Evolutionary conservation across 1,140 invertebrate genomes (phyloP).

Genomic region (Luehdorfia chinensis): DNA sequence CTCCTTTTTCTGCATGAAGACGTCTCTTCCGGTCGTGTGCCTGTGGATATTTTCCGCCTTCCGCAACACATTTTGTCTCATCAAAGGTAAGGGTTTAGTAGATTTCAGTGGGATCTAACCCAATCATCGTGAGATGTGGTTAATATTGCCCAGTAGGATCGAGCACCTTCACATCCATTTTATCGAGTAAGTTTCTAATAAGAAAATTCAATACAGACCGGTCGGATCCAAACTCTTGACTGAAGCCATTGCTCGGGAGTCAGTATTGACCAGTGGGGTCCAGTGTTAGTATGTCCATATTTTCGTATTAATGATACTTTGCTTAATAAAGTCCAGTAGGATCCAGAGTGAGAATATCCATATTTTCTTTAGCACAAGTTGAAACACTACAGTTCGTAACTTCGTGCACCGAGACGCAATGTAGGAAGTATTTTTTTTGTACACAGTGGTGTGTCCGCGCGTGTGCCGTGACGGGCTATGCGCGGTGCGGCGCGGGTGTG

Average conservation of each 20-base stretch:
- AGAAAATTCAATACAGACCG: slow-evolving; percentile 62
- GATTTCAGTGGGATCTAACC: slow-evolving; percentile 66
- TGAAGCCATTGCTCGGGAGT: slow-evolving; percentile 31
- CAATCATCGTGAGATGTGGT: slow-evolving; percentile 52
- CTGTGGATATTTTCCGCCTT: slow-evolving; percentile 55
- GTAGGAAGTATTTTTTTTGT: slow-evolving; percentile 17
- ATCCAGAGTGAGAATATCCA: slow-evolving; percentile 68
- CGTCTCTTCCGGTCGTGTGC: slow-evolving; percentile 62
- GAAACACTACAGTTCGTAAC: slow-evolving; percentile 56
- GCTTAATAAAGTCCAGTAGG: slow-evolving; percentile 68
- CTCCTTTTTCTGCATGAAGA: slow-evolving; percentile 69
- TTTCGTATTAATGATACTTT: slow-evolving; percentile 14
- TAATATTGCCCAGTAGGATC: slow-evolving; percentile 49
- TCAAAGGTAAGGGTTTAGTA: slow-evolving; percentile 51
- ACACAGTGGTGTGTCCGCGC: slow-evolving; percentile 44
- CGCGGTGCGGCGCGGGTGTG: slow-evolving; percentile 36
- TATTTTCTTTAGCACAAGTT: slow-evolving; percentile 46
- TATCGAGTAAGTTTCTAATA: slow-evolving; percentile 41
- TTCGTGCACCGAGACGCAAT: slow-evolving; percentile 42
- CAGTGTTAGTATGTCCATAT: slow-evolving; percentile 56
- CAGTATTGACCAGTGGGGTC: slow-evolving; percentile 69
- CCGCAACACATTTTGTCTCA: slow-evolving; percentile 68
- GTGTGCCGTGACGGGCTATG: slow-evolving; percentile 50
- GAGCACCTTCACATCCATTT: slow-evolving; percentile 35
- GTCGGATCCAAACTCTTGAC: slow-evolving; percentile 58